Base-by-base conservation (phyloP, 2,113 vertebrate species). In the Cygnus buccinator region DNA sequence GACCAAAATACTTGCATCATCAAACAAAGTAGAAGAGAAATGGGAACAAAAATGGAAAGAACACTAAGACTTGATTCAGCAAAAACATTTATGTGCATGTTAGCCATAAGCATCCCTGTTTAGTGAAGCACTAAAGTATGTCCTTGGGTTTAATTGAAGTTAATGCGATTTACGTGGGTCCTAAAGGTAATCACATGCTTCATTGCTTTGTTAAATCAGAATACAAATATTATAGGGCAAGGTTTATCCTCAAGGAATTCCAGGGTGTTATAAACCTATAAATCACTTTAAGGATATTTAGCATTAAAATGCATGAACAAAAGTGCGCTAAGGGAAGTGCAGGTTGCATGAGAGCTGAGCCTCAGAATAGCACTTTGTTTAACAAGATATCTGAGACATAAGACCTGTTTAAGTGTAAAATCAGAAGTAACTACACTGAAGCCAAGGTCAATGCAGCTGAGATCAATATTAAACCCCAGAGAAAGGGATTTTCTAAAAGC, bases 171-270 rank as follows among this genome's bases (percentile, higher is more conserved):
- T 96, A 94, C 55, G 73, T 59, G 80, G 62, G 55, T 95, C 87
- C 92, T 96, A 75, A 95, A 95, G 90, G 70, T 94, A 93, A 93
- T 92, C 71, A 89, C 54, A 93, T 84, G 91, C 79, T 91, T 92
- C 71, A 73, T 50, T 87, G 74, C 80, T 92, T 91, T 84, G 84
- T 92, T 96, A 96, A 92, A 94, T 89, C 77, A 85, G 55, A 89
- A 78, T 72, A 75, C 66, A 91, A 66, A 78, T 68, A 89, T 85
- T 67, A 93, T 5, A 95, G 54, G 80, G 37, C 23, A 84, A 82
- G 62, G 39, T 31, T 62, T 92, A 87, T 95, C 44, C 94, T 93
- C 37, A 55, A 78, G 71, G 86, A 96, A 70, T 84, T 94, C 41
- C 58, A 61, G 26, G 50, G 70, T 63, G 81, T 87, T 62, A 58